These are phyloP conservation scores for Latrodectus geometricus DNA, from an alignment of 1,140 invertebrate species.

Conservation along the genomic window DNA sequence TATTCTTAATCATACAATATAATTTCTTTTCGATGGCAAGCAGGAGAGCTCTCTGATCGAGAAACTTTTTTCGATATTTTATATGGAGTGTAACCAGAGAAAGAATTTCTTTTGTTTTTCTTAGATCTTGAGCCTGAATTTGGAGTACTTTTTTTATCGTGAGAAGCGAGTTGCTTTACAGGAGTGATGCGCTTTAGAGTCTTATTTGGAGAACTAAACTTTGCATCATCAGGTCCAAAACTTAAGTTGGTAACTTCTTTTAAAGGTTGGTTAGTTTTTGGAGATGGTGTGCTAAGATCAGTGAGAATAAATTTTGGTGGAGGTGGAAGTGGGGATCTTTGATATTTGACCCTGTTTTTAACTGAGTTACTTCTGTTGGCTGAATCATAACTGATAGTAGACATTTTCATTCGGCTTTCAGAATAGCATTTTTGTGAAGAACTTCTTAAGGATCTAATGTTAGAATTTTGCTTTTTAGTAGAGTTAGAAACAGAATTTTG, in stretches of 20 bases:
- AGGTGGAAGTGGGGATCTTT: conserved; percentile 20
- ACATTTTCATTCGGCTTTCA: background rate
- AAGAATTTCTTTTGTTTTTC: conserved; percentile 32
- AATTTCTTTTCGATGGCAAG: background rate
- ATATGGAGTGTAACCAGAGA: background rate
- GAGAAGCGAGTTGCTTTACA: background rate
- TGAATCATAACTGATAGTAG: conserved; percentile 5
- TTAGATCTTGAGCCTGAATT: background rate
- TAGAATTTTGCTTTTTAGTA: background rate
- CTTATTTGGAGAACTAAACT: background rate
- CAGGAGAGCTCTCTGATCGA: conserved; percentile 44
- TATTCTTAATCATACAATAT: background rate
- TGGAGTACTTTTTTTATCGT: background rate
- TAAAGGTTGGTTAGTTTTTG: background rate
- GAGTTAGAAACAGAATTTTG: background rate
- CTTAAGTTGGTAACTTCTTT: conserved; percentile 34
- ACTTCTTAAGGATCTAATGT: background rate
- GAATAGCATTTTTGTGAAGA: background rate
- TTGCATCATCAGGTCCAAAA: background rate
- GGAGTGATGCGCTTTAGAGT: background rate
- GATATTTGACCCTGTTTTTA: background rate
- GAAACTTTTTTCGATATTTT: conserved; percentile 13
- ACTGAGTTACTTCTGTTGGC: background rate
- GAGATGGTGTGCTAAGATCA: background rate
- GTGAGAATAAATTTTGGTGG: conserved; percentile 36